Evolutionary conservation across 2,888 invertebrate genomes (phyloP).

Genomic region (Thecocarcelia acutangulata): DNA sequence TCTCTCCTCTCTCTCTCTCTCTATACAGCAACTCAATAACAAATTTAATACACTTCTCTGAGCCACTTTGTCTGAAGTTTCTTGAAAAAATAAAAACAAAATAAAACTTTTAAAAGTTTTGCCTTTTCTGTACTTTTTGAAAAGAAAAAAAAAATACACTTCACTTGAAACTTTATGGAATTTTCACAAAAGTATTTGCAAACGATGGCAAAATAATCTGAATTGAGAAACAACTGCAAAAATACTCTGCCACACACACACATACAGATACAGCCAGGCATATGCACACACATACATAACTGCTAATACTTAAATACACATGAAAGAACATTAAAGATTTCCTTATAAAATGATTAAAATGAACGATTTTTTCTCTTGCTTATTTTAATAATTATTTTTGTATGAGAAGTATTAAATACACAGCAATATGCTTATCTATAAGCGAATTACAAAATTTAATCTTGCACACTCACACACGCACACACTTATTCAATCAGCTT

Average conservation of each 20-base stretch:
- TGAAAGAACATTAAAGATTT: slow-evolving; percentile 8
- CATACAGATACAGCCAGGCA: not conserved
- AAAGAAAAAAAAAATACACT: slow-evolving; percentile 13
- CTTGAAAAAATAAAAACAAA: slow-evolving; percentile 3
- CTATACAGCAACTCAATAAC: slow-evolving; percentile 16
- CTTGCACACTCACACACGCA: no score
- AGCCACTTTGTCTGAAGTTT: slow-evolving; percentile 34
- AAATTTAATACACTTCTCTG: slow-evolving; percentile 1
- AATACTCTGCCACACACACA: not conserved
- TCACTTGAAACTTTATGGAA: slow-evolving; percentile 24
- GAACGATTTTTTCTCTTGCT: not conserved
- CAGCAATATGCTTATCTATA: not conserved
- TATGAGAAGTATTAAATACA: not conserved
- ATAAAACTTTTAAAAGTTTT: slow-evolving; percentile 30
- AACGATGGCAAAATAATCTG: slow-evolving; percentile 11
- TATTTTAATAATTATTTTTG: not conserved
- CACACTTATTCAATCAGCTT: no score
- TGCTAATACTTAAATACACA: not conserved
- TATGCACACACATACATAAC: no score
- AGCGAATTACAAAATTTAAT: no score
- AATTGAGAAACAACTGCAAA: slow-evolving; percentile 25
- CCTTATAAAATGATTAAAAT: slow-evolving; percentile 33
- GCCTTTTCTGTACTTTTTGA: slow-evolving; percentile 10
- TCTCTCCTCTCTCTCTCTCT: not conserved
- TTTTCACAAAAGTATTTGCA: slow-evolving; percentile 27